These are phyloP conservation scores for Stegana nigrithorax DNA, from an alignment of 2,888 invertebrate genomes.

Conservation along the genomic window DNA sequence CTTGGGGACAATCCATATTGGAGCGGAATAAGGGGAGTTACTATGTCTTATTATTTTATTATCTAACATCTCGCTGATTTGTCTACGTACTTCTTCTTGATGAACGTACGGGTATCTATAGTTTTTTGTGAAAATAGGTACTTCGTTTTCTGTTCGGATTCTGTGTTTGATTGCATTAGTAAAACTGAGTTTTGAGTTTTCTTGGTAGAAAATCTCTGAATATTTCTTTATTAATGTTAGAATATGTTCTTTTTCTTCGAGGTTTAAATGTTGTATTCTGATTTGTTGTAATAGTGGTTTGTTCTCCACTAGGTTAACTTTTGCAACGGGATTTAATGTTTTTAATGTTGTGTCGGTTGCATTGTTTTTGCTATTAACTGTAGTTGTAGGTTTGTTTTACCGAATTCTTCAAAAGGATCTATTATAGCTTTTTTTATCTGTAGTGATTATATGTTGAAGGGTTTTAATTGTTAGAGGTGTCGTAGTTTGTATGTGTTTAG, in stretches of 20 bases:
- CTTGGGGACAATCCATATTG: conserved; percentile 43
- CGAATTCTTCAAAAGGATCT: conserved; percentile 22
- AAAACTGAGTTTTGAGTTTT: too few relatives aligned
- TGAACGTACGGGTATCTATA: conserved; percentile 32
- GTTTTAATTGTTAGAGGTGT: conserved; percentile 16
- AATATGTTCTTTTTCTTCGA: too few relatives aligned
- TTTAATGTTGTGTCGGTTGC: too few relatives aligned
- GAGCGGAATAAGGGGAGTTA: conserved; percentile 37
- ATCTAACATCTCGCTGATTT: conserved; percentile 30
- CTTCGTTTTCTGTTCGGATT: neutral
- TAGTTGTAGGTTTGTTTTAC: conserved; percentile 10
- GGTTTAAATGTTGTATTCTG: too few relatives aligned
- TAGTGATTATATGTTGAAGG: conserved; percentile 15
- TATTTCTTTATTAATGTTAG: too few relatives aligned
- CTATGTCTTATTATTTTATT: conserved; percentile 39
- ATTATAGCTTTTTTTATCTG: conserved; percentile 19
- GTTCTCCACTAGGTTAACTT: too few relatives aligned
- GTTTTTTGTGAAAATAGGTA: conserved; percentile 22
- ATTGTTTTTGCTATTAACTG: too few relatives aligned
- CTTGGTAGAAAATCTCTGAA: too few relatives aligned
- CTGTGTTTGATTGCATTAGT: neutral
- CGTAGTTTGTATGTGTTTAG: conserved; percentile 13
- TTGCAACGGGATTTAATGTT: too few relatives aligned
- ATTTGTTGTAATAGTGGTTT: too few relatives aligned
- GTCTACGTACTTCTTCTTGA: conserved; percentile 24